A percentile compares a stretch with the other conserved stretches of the same genome.
These are phyloP conservation scores for Diabrotica virgifera DNA, from an alignment of 1,140 invertebrate species.

Conservation along the genomic window DNA sequence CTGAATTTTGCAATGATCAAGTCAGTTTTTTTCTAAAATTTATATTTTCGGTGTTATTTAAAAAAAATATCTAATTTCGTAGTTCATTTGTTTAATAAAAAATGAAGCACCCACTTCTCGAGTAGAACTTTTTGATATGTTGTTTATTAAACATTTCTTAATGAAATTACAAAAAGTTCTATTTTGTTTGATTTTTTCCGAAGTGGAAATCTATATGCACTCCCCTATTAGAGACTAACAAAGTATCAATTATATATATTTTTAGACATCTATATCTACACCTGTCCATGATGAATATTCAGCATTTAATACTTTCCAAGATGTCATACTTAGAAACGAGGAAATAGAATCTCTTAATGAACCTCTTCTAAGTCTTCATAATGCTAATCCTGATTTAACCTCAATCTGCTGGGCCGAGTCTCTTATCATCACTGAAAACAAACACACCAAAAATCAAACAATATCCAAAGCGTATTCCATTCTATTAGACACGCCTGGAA, in stretches of 20 bases:
- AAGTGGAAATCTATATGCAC: too few species aligned
- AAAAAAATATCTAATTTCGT: too few species aligned
- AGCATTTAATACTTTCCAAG: background rate
- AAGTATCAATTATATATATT: background rate
- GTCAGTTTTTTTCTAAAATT: too few species aligned
- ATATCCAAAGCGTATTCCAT: conserved; percentile 8
- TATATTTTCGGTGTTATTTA: too few species aligned
- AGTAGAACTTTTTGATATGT: too few species aligned
- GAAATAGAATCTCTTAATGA: background rate
- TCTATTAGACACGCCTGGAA: conserved; percentile 1
- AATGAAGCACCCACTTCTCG: too few species aligned
- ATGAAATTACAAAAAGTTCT: too few species aligned
- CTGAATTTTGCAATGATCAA: too few species aligned
- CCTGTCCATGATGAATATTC: background rate
- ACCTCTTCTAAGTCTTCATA: background rate
- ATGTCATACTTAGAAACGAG: background rate
- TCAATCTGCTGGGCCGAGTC: conserved; percentile 13
- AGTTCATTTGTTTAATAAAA: too few species aligned
- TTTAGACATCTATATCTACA: background rate
- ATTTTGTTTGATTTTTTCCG: too few species aligned
- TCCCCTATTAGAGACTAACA: too few species aligned
- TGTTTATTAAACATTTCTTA: too few species aligned
- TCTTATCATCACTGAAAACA: conserved; percentile 16
- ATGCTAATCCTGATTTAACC: background rate
- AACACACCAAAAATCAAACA: background rate